Base-by-base conservation (phyloP, 1,140 invertebrate genomes). In the Lordiphosa collinella region DNA sequence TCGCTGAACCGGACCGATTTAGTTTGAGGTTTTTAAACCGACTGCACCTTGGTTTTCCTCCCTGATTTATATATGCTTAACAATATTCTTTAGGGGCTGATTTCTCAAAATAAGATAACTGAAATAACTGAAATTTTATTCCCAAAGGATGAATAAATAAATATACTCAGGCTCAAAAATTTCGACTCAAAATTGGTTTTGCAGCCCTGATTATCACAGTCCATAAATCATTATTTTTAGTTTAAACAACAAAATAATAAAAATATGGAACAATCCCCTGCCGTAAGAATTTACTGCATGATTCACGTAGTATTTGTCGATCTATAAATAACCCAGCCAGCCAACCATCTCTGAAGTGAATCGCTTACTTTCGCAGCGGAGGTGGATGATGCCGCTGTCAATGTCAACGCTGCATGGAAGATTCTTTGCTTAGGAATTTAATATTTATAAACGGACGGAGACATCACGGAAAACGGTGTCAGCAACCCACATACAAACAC, bases 371-470 rank as follows among this genome's bases (percentile, higher is more conserved):
- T 55, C 57, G 63, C 25, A 46, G 49, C 22, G 32, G 46, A 14
- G 52, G 50, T 48, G 47, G 48, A 60, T 57, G 58, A 44, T 31
- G 54, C 63, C 51, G 69, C 54, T 55, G 76, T 60, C 76, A 80
- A 80, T 82, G 76, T 84, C 76, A 76, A 53, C 64, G 34, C 32
- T 58, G 52, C 67, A 79, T 79, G 75, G 75, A 74, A 59, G 70
- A 10, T 31, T 12, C 29, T 52, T 63, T 76, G 48, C 48, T 69
- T 44, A 58, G 54, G 63, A 67, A 67, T 67, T 67, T 67, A 50
- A 50, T 44, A 58, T 66, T 66, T 66, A 66, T 57, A 61, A 36
- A 7, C 10, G 31, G 10, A 31, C 34, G 46, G 41, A 40, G 46
- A 62, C 62, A 75, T 75, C 63, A 66, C 41, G 49, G 34, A 5